These are phyloP conservation scores for Pedetes capensis DNA, from an alignment of 2,113 vertebrate genomes.

Conservation along the genomic window DNA sequence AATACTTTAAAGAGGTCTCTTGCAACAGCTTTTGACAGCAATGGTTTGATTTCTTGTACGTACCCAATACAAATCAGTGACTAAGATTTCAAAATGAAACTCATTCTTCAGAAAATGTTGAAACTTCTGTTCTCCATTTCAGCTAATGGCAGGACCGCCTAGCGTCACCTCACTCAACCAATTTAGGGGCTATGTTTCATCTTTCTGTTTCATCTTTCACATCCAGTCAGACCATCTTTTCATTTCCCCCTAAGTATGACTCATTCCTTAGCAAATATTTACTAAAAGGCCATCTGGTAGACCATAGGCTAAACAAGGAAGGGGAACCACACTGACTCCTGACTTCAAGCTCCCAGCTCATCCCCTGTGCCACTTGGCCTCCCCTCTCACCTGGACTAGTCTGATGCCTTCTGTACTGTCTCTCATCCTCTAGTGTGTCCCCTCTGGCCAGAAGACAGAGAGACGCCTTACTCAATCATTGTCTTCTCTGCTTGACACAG, in stretches of 20 bases:
- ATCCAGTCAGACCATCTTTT: neutral
- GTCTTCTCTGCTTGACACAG: neutral
- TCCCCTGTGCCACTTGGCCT: too few species aligned
- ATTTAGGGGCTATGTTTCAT: neutral
- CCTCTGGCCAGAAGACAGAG: neutral
- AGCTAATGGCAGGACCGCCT: neutral
- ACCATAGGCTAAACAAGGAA: neutral
- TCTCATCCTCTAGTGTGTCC: neutral
- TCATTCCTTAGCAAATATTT: neutral
- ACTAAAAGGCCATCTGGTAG: neutral
- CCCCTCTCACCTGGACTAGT: neutral
- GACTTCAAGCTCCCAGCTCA: neutral
- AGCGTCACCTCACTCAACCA: neutral
- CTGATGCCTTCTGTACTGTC: neutral
- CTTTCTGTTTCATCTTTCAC: neutral
- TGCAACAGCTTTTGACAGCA: too few species aligned
- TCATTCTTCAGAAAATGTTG: neutral
- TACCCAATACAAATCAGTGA: neutral
- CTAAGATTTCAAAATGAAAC: neutral
- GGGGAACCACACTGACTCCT: too few species aligned
- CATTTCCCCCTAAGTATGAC: too few species aligned
- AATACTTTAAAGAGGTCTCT: too few species aligned
- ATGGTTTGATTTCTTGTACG: too few species aligned
- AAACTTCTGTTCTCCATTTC: neutral
- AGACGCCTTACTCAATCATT: neutral